Evolutionary conservation across 2,888 invertebrate species (phyloP).

Genomic region (Polydrusus cervinus): DNA sequence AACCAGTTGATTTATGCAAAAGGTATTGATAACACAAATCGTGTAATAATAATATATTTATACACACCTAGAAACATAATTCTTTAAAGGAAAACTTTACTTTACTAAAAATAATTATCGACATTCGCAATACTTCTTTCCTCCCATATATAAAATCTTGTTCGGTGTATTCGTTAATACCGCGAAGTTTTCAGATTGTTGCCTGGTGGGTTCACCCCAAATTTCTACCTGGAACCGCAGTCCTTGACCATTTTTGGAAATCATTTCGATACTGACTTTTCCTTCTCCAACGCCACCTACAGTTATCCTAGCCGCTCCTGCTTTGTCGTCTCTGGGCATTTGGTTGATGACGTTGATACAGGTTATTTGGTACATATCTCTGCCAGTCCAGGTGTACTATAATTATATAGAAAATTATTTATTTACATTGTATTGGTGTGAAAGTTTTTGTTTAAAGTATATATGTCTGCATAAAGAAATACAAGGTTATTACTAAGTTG

Average conservation of each 20-base stretch:
- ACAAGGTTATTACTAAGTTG: too few relatives aligned
- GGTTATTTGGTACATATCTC: constrained; percentile 34
- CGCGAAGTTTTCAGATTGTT: constrained; percentile 25
- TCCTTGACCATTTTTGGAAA: constrained; percentile 40
- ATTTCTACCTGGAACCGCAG: constrained; percentile 48
- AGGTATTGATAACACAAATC: too few relatives aligned
- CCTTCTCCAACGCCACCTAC: constrained; percentile 47
- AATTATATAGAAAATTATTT: too few relatives aligned
- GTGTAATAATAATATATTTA: too few relatives aligned
- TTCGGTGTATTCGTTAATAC: constrained; percentile 33
- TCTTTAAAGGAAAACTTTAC: not conserved
- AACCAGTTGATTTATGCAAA: too few relatives aligned
- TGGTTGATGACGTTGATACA: constrained; percentile 44
- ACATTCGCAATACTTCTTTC: constrained; percentile 51
- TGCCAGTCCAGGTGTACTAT: constrained; percentile 48
- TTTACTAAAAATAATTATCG: not conserved
- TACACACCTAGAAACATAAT: too few relatives aligned
- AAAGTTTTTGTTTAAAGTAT: too few relatives aligned
- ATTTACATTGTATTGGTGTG: too few relatives aligned
- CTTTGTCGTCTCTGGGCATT: constrained; percentile 39
- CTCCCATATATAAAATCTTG: constrained; percentile 36
- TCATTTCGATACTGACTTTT: constrained; percentile 49
- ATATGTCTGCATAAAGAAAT: too few relatives aligned
- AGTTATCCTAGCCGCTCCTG: constrained; percentile 45
- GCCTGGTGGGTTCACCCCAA: constrained; percentile 41